Evolutionary conservation across 2,113 vertebrate genomes (phyloP).

Genomic region (Mobula hypostoma): DNA sequence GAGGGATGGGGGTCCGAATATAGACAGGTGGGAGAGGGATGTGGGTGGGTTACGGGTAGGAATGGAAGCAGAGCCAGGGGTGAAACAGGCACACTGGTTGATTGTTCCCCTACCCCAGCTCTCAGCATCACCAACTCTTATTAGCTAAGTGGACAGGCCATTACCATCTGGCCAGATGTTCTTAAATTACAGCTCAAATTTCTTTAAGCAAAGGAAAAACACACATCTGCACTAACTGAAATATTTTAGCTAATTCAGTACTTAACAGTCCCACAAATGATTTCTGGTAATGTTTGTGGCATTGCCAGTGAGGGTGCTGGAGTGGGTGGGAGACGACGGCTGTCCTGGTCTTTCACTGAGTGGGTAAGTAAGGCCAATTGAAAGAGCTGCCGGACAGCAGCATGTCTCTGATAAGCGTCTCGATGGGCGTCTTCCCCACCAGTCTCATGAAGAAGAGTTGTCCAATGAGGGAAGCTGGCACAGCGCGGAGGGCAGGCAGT

Average conservation of each 20-base stretch:
- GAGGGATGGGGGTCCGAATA: no score
- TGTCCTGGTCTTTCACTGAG: constrained; percentile 57
- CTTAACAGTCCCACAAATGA: not conserved
- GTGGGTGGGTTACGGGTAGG: no score
- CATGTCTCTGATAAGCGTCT: constrained; percentile 94
- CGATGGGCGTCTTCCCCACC: constrained; percentile 89
- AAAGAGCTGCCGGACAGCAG: constrained; percentile 88
- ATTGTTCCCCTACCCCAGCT: not conserved
- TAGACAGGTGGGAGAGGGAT: no score
- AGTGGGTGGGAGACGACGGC: not conserved
- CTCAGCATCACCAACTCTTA: not conserved
- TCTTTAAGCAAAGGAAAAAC: not conserved
- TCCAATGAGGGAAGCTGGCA: constrained; percentile 85
- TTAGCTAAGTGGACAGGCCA: not conserved
- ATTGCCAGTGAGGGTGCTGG: no score
- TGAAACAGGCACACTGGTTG: not conserved
- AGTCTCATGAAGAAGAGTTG: constrained; percentile 95
- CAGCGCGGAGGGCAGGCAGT: constrained; percentile 79
- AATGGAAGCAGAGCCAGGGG: no score
- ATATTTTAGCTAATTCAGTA: not conserved
- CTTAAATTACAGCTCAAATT: not conserved
- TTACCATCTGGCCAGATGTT: not conserved
- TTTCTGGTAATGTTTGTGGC: not conserved
- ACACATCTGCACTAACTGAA: not conserved
- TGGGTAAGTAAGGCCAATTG: constrained; percentile 84